Base-by-base conservation (phyloP, 2,888 invertebrate species). In the Nasonovia ribisnigri region DNA sequence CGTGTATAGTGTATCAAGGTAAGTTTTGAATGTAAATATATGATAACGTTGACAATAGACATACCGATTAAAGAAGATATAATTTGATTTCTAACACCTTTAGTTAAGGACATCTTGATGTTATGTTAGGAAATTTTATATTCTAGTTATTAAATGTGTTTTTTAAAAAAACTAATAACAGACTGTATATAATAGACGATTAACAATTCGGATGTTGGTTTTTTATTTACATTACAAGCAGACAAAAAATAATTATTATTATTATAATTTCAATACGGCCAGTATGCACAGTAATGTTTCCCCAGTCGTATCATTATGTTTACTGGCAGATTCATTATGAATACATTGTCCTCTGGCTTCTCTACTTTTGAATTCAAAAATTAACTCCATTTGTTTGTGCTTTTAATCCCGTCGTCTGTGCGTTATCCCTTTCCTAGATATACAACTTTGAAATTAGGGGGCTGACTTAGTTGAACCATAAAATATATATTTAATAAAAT, bases 41-140 rank as follows among this genome's bases (percentile, higher is more conserved):
- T 13, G 42, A 43, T 29, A 46, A 60, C 0, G 20, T 42, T 5
- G 29, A 5, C 10, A 0, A 46, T n/a, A 29, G 0, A 4, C 11
- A 1, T 77, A 90, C 90, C 90, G 26, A 90, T 84, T 26, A 90
- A 36, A 84, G 90, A 77, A 13, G 36, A 51, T 36, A 84, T 2
- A 11, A 36, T 90, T 77, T 90, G 90, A 48, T n/a, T 43, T 86
- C 43, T 43, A 4, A 86, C 46, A 46, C 43, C 86, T 46, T 86
- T 13, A 8, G 13, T 67, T 67, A 67, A 67, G n/a, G 36, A 6
- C 77, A 77, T 77, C 36, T 77, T 77, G 77, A 77, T 36, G 8
- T 20, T 20, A 20, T 36, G 6, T 20, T 20, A 3, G 3, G 36
- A 6, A 6, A 36, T 77, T 3, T 8, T 20, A 67, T 36, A 2